Percentiles rank a stretch among this genome's conserved stretches.
Conservation (phyloP, 53 echinoderm and acorn worm species). For the Luidia sarsii region DNA sequence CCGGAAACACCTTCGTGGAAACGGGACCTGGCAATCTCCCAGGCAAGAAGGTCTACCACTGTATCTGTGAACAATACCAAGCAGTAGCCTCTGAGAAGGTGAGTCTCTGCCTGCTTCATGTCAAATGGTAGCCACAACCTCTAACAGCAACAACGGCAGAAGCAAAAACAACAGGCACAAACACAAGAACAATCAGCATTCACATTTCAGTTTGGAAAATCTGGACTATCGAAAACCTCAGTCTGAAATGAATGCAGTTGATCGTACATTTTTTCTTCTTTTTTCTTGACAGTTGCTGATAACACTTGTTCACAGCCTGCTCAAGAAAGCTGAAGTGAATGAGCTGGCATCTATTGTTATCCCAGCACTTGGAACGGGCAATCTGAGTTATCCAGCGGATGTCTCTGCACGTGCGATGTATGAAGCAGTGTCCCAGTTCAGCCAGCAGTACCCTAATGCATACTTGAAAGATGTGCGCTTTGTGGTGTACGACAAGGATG, state of each 20-base stretch:
- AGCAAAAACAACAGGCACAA: too few relatives aligned
- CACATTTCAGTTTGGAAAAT: too few relatives aligned
- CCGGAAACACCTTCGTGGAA: conserved; percentile 23
- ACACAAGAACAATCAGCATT: too few relatives aligned
- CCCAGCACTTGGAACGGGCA: conserved; percentile 67
- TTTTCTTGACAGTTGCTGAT: conserved; percentile 18
- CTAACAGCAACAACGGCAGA: too few relatives aligned
- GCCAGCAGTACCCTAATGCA: conserved; percentile 38
- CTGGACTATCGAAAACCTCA: too few relatives aligned
- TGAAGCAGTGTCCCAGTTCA: conserved; percentile 45
- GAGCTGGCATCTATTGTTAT: conserved; percentile 54
- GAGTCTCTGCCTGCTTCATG: neutral
- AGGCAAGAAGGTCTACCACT: conserved; percentile 49
- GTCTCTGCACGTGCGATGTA: conserved; percentile 51
- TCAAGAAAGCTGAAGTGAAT: conserved; percentile 7
- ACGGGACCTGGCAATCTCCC: conserved; percentile 46
- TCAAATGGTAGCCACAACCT: too few relatives aligned
- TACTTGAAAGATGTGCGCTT: conserved; percentile 47
- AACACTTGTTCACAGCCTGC: conserved; percentile 14
- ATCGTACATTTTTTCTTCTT: conserved; percentile 3
- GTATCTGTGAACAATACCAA: conserved; percentile 12
- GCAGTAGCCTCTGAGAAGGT: neutral
- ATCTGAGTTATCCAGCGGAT: conserved; percentile 41
- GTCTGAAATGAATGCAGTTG: too few relatives aligned
- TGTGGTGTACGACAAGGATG: conserved; percentile 65